Evolutionary conservation across 2,113 vertebrate species (phyloP), one percentile per base, ranked within the genome.

Genomic region (Microtus pennsylvanicus): DNA sequence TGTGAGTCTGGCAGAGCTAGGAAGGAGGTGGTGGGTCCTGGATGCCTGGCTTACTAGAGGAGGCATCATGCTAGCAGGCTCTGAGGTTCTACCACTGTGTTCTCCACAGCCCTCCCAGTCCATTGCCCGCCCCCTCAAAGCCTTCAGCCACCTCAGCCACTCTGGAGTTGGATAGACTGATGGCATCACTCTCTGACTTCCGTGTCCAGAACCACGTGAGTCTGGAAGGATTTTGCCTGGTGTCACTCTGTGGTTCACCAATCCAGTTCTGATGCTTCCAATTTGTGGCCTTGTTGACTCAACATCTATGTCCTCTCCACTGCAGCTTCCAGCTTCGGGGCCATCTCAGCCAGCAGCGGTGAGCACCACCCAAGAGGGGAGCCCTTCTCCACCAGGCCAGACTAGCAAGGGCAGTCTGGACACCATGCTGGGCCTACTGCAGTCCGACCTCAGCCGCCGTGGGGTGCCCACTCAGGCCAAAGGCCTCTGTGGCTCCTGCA

Each of bases 141-240:
- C 61, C 98, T 72, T 98, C 97, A 0, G 99, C 99, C n/a, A 99
- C 99, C 14, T 99, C 99, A 0, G 99, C 99, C 69, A 99, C 99
- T 22, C 97, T 99, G 97, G 99, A 99, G 97, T 95, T 99, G 97
- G 99, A 99, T 94, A 99, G 99, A 95, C 98, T 99, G 82, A 99
- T 99, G 99, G 99, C 99, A 0, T 99, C 99, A 0, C 98, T 99
- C 91, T 99, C 99, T 0, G 99, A 99, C 98, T 99, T 99, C 98
- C 99, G 99, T 50, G 99, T 99, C 89, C 99, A 99, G 97, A 99
- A 98, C 97, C 99, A 99, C 5, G 99, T 99, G 98, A 99, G 99
- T 98, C 78, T 74, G 89, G 72, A 19, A 33, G 69, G 38, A n/a
- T 55, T 52, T 55, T 5, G 63, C 26, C 12, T n/a, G 2, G 11